Conservation (phyloP, 2,888 invertebrate genomes). For the Chorisops tibialis region DNA sequence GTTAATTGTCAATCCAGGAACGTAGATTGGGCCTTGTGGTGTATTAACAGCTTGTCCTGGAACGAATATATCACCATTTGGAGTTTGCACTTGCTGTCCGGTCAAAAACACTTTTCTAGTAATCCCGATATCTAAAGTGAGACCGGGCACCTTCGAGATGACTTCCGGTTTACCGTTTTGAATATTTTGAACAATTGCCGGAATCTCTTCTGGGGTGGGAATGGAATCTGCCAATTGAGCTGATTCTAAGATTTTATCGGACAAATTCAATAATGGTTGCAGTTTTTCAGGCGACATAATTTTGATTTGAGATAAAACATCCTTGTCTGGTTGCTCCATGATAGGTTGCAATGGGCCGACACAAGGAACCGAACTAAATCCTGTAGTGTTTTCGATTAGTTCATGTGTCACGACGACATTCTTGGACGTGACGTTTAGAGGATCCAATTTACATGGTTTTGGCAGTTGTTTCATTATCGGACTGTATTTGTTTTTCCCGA, state of each 20-base stretch:
- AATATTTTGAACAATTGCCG: constrained; percentile 61
- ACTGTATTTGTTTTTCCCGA: constrained; percentile 54
- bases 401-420: constrained; percentile 56
- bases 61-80: constrained; percentile 67
- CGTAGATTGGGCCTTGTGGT: constrained; percentile 64
- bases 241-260: constrained; percentile 56
- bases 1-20: constrained; percentile 69
- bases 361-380: constrained; percentile 62
- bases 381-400: constrained; percentile 55
- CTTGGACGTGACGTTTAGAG: constrained; percentile 41
- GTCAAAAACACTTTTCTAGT: constrained; percentile 64
- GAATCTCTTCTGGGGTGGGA: constrained; percentile 63
- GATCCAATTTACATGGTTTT: constrained; percentile 54
- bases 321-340: constrained; percentile 53
- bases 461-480: constrained; percentile 55
- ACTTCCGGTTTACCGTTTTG: constrained; percentile 59
- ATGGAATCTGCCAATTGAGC: constrained; percentile 45
- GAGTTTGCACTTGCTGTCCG: constrained; percentile 69
- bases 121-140: constrained; percentile 63
- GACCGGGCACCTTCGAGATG: constrained; percentile 62
- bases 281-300: constrained; percentile 58
- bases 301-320: constrained; percentile 44
- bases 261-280: constrained; percentile 52
- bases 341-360: constrained; percentile 61
- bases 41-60: constrained; percentile 73